phyloP scores from a whole-genome alignment of 2,888 invertebrate species.

The Bombyx huttoni region DNA sequence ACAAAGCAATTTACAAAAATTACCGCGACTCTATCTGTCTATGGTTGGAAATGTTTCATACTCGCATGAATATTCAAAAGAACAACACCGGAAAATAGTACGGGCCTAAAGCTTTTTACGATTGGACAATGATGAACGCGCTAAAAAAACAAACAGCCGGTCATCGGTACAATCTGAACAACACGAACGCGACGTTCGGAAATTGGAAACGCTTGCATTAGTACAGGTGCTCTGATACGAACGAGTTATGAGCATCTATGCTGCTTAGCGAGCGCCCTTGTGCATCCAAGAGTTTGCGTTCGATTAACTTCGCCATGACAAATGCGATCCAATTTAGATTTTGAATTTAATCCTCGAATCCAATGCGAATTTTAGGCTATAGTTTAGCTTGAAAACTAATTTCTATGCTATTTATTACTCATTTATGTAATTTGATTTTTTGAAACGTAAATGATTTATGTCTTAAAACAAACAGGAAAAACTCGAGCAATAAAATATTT shows the following conservation, averaged over 20 bases:
- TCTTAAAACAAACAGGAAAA: too few species aligned
- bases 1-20: conserved; percentile 13
- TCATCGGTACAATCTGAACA: conserved; percentile 13
- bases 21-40: conserved; percentile 14
- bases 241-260: conserved; percentile 46
- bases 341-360: background rate
- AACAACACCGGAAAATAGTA: conserved; percentile 20
- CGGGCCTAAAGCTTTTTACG: conserved; percentile 42
- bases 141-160: conserved; percentile 45
- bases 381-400: too few species aligned
- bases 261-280: conserved; percentile 9
- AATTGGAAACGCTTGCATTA: conserved; percentile 63
- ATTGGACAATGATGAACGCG: conserved; percentile 61
- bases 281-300: conserved; percentile 7
- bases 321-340: conserved; percentile 17
- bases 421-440: too few species aligned
- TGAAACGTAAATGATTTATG: too few species aligned
- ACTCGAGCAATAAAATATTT: too few species aligned
- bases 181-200: conserved; percentile 33
- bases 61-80: conserved; percentile 32
- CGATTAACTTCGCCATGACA: conserved; percentile 20
- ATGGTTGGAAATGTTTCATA: conserved; percentile 21
- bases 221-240: conserved; percentile 35
- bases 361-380: background rate
- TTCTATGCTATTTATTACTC: too few species aligned